Conservation (phyloP, 2,797 vertebrate species). For the Anabas testudineus region DNA sequence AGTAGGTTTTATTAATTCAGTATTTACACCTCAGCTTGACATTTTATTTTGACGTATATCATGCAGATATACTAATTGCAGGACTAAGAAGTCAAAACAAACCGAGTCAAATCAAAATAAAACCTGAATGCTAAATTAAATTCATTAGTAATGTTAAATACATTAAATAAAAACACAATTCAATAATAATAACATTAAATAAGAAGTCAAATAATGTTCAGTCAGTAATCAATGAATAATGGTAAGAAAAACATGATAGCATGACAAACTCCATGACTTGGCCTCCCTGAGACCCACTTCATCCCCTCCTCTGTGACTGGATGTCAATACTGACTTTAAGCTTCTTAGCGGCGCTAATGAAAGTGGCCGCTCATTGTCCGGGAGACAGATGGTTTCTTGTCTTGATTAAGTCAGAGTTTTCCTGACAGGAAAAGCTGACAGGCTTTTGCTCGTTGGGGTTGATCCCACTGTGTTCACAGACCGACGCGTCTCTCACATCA, state of each 20-base stretch:
- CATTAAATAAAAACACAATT: no score
- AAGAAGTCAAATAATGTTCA: no score
- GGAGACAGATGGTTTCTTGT: conserved; percentile 83
- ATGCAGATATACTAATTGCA: no score
- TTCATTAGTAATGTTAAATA: no score
- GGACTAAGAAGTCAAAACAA: no score
- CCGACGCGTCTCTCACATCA: conserved; percentile 22
- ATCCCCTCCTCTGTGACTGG: conserved; percentile 38
- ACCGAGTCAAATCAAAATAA: no score
- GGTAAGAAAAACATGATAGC: not conserved
- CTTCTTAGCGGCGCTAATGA: conserved; percentile 82
- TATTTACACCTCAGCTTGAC: no score
- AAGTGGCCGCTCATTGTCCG: conserved; percentile 77
- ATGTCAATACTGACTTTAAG: conserved; percentile 75
- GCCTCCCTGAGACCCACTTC: not conserved
- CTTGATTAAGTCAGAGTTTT: conserved; percentile 84
- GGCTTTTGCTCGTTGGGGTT: conserved; percentile 23
- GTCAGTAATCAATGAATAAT: no score
- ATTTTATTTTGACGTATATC: no score
- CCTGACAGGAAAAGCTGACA: conserved; percentile 53
- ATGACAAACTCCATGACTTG: not conserved
- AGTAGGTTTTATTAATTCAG: no score
- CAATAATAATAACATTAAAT: not conserved
- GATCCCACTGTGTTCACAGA: conserved; percentile 33
- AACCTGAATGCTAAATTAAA: no score